These are phyloP conservation scores for Drosophila nigromelanica DNA, from an alignment of 1,140 invertebrate genomes.

Conservation along the genomic window DNA sequence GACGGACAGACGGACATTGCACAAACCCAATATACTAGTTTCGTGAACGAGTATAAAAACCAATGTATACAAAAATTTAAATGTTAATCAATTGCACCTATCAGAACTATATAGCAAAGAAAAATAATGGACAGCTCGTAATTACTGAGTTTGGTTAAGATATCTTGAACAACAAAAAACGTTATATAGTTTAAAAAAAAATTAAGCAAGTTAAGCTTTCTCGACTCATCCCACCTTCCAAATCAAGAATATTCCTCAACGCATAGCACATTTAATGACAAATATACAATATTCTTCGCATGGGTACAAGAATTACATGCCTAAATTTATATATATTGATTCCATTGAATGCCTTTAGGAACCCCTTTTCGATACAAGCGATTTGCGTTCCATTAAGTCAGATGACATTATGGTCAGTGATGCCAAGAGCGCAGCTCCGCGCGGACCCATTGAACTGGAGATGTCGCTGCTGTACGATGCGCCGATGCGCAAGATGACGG, in stretches of 20 bases:
- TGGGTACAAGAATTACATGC: neutral
- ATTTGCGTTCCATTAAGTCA: constrained; percentile 82
- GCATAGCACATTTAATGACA: too few species aligned
- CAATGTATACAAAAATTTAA: too few species aligned
- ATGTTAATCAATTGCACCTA: too few species aligned
- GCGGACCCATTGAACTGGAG: constrained; percentile 89
- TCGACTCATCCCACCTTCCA: neutral
- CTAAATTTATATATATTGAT: constrained; percentile 13
- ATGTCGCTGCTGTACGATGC: constrained; percentile 95
- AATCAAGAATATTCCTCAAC: too few species aligned
- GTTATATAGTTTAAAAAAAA: too few species aligned
- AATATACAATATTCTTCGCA: neutral
- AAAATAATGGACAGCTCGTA: too few species aligned
- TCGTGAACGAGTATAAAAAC: too few species aligned
- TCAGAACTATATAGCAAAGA: too few species aligned
- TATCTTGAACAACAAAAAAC: too few species aligned
- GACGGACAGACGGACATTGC: too few species aligned
- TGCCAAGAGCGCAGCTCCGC: constrained; percentile 39
- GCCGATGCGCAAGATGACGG: constrained; percentile 94
- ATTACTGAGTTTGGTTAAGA: too few species aligned
- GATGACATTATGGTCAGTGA: constrained; percentile 68
- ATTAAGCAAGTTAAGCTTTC: neutral
- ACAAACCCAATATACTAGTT: too few species aligned
- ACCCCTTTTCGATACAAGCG: constrained; percentile 84
- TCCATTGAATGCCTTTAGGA: constrained; percentile 72